These are phyloP conservation scores for Casuarius casuarius DNA, from an alignment of 2,113 vertebrate species.

Conservation along the genomic window DNA sequence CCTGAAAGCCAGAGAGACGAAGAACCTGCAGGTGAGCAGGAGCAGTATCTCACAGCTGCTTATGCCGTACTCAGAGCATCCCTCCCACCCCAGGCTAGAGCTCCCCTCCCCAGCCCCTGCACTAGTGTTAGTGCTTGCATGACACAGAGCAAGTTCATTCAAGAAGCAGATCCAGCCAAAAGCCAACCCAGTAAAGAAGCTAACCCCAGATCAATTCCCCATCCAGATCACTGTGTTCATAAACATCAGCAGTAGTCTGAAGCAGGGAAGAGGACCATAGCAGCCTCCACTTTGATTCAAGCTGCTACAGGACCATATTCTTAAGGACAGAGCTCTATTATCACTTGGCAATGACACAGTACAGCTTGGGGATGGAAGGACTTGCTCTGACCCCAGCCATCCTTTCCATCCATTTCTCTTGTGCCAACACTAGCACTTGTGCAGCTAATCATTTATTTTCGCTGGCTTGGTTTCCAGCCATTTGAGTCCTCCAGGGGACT, in stretches of 20 bases:
- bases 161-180: neutral
- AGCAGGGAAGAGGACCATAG: neutral
- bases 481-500: neutral
- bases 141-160: neutral
- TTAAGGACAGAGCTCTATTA: neutral
- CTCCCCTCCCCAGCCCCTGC: neutral
- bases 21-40: neutral
- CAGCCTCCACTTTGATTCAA: neutral
- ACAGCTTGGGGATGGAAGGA: neutral
- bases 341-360: neutral
- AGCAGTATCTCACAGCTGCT: neutral
- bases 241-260: neutral
- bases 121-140: neutral
- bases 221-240: neutral
- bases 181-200: neutral
- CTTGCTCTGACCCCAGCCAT: neutral
- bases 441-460: neutral
- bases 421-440: neutral
- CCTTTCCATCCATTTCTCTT: neutral
- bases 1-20: neutral
- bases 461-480: neutral
- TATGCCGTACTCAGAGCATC: rapidly evolving
- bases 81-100: neutral
- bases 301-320: neutral
- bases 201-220: neutral